Evolutionary conservation across 1,140 invertebrate genomes (phyloP).

Genomic region (Drosophila oshimai): DNA sequence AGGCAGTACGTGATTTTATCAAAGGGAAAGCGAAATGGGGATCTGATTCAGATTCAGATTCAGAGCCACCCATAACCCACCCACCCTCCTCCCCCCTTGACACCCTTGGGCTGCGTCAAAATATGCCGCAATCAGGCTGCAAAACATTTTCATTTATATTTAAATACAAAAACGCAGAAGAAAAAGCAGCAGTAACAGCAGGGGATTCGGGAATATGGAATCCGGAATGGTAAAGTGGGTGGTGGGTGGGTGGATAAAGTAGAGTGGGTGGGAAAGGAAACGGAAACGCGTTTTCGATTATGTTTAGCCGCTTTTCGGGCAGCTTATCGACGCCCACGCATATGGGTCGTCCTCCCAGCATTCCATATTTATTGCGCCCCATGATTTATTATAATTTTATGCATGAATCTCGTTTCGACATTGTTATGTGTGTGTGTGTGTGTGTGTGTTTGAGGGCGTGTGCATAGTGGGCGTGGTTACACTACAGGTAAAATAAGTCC

Average conservation of each 20-base stretch:
- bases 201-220: background rate
- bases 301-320: constrained; percentile 72
- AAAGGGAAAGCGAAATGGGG: constrained; percentile 63
- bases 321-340: constrained; percentile 74
- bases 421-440: background rate
- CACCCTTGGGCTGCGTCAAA: constrained; percentile 71
- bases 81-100: background rate
- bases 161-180: constrained; percentile 59
- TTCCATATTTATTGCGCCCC: constrained; percentile 73
- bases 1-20: constrained; percentile 79
- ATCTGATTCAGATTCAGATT: no score
- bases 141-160: constrained; percentile 81
- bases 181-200: background rate
- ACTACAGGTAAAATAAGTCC: constrained; percentile 61
- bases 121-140: constrained; percentile 79
- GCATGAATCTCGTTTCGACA: constrained; percentile 58
- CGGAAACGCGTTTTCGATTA: constrained; percentile 74
- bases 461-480: constrained; percentile 51
- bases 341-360: constrained; percentile 29
- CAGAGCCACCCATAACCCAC: background rate
- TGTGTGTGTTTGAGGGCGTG: background rate
- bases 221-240: background rate
- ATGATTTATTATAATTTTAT: constrained; percentile 81
- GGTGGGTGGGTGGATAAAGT: background rate
- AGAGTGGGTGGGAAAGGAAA: constrained; percentile 10